Evolutionary conservation across 2,888 invertebrate species (phyloP).

Genomic region (Heliconius ismenius): DNA sequence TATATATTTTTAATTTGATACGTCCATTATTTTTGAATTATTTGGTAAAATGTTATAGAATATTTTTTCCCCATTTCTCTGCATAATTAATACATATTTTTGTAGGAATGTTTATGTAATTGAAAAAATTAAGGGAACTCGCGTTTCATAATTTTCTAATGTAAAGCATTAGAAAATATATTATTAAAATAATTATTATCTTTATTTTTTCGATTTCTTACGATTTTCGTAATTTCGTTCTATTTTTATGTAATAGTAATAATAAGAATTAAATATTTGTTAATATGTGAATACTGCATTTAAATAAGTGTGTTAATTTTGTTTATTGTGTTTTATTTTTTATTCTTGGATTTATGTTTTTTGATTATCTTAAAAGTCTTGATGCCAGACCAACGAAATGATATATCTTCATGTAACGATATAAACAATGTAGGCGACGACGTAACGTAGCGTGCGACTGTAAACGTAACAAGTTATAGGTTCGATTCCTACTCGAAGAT

Average conservation of each 20-base stretch:
- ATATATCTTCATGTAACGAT: too few species aligned
- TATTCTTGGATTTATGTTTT: neutral
- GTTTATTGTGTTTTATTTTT: conserved; percentile 16
- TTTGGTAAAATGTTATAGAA: neutral
- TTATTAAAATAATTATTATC: too few species aligned
- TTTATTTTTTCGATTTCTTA: neutral
- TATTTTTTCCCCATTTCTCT: neutral
- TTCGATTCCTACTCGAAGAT: neutral
- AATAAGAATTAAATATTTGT: neutral
- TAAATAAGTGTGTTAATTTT: conserved; percentile 20
- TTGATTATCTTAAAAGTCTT: neutral
- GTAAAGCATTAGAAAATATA: neutral
- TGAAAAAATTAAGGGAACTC: neutral
- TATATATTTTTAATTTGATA: conserved; percentile 10
- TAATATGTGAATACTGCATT: conserved; percentile 19
- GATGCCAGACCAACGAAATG: too few species aligned
- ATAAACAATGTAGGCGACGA: too few species aligned
- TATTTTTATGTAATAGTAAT: neutral
- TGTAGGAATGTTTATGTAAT: neutral
- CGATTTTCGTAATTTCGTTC: neutral
- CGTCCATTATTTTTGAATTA: neutral
- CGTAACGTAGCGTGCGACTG: too few species aligned
- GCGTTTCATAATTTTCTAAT: neutral
- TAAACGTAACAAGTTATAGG: too few species aligned
- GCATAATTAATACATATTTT: neutral